Evolutionary conservation across 2,113 vertebrate species (phyloP).

Genomic region (human (Homo sapiens)): GRCh38 chr7:104790501-104791000

Average conservation of each 20-base stretch:
- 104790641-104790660: not conserved
- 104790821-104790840: not conserved
- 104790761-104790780: not conserved
- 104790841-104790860: constrained; percentile 1
- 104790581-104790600: not conserved
- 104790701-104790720: not conserved
- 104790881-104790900: not conserved
- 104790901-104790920: not conserved
- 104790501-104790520: not conserved
- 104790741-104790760: not conserved
- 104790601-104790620: not conserved
- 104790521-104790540: not conserved
- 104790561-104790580: not conserved
- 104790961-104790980: not conserved
- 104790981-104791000: not conserved
- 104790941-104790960: not conserved
- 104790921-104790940: not conserved
- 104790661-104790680: not conserved
- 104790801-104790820: constrained; percentile 6
- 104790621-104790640: not conserved
- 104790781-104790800: not conserved
- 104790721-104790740: not conserved
- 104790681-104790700: not conserved
- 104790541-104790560: not conserved
- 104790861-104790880: not conserved